Percentiles rank a stretch among this genome's conserved stretches.
Conservation (phyloP, 1,140 invertebrate species). For the Daktulosphaira vitifoliae region DNA sequence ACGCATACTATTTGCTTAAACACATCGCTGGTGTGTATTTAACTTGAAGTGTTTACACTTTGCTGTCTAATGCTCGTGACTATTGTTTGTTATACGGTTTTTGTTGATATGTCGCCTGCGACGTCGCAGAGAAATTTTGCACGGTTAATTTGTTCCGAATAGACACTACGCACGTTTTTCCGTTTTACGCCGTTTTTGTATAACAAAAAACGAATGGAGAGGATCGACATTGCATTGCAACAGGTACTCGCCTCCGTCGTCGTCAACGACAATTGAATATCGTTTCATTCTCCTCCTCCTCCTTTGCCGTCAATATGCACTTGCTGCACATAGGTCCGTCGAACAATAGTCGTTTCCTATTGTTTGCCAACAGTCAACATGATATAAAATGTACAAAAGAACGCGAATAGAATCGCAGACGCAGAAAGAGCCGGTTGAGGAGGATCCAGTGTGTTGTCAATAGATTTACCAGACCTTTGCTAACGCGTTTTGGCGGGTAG, state of each 20-base stretch:
- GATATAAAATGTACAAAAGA: not conserved
- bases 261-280: conserved; percentile 23
- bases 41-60: too few species aligned
- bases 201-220: not conserved
- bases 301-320: not conserved
- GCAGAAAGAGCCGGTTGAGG: too few species aligned
- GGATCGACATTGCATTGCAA: not conserved
- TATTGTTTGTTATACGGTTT: too few species aligned
- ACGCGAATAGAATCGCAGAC: too few species aligned
- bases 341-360: conserved; percentile 26
- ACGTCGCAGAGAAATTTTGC: conserved; percentile 9
- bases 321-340: not conserved
- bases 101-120: not conserved
- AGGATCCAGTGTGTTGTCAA: too few species aligned
- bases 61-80: too few species aligned
- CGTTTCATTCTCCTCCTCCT: not conserved
- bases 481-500: too few species aligned
- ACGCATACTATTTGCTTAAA: too few species aligned
- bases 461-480: too few species aligned
- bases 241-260: too few species aligned
- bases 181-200: conserved; percentile 10
- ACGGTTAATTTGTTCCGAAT: conserved; percentile 28
- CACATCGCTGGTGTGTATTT: too few species aligned
- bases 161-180: not conserved
- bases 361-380: not conserved